Conservation (phyloP, 1,140 invertebrate species). For the Penaeus vannamei region DNA sequence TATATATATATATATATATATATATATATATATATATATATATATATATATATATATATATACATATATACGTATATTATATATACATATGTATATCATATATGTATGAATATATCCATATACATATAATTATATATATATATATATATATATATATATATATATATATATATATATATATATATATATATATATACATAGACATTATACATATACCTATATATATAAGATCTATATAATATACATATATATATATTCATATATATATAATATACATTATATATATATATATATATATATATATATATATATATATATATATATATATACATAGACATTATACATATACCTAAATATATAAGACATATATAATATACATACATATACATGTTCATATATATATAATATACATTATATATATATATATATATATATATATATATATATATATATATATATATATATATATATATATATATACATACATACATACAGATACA, state of each 20-base stretch:
- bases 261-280: not conserved
- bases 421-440: not conserved
- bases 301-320: conserved; percentile 9
- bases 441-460: not conserved
- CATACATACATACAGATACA: not conserved
- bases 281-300: not conserved
- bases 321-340: conserved; percentile 1
- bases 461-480: no score
- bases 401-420: not conserved
- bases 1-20: not conserved
- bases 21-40: not conserved
- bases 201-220: not conserved
- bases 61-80: not conserved
- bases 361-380: conserved; percentile 20
- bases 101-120: conserved; percentile 16
- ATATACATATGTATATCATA: conserved; percentile 22
- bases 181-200: conserved; percentile 24
- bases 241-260: not conserved
- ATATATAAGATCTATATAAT: no score
- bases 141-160: conserved; percentile 20
- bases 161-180: conserved; percentile 27
- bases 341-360: not conserved
- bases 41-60: conserved; percentile 9
- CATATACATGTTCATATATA: conserved; percentile 1
- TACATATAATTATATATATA: conserved; percentile 2